Evolutionary conservation across 2,113 vertebrate genomes (phyloP).

Genomic region (Cololabis saira): DNA sequence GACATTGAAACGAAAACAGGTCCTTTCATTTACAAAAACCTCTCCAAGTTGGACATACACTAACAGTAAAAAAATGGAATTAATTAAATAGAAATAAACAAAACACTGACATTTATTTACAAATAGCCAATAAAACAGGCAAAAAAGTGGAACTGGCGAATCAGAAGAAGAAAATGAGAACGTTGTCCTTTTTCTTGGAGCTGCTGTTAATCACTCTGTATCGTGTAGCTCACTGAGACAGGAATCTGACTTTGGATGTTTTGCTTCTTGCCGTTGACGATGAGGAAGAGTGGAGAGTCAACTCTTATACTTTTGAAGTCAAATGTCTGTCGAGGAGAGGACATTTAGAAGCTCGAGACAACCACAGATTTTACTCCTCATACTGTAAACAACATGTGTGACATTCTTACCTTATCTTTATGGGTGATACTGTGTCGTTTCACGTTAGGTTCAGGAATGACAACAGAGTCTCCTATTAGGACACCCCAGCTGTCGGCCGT

Average conservation of each 20-base stretch:
- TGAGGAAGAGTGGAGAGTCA: constrained; percentile 86
- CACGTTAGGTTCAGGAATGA: constrained; percentile 88
- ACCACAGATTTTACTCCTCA: neutral
- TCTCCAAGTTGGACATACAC: neutral
- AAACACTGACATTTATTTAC: constrained; percentile 45
- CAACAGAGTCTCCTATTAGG: constrained; percentile 90
- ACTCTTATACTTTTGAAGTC: constrained; percentile 89
- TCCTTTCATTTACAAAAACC: constrained; percentile 31
- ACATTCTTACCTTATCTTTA: constrained; percentile 83
- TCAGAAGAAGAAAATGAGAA: neutral
- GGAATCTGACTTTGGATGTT: constrained; percentile 85
- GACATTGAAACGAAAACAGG: neutral
- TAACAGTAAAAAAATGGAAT: constrained; percentile 33
- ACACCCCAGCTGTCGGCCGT: constrained; percentile 91
- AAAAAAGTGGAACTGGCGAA: constrained; percentile 29
- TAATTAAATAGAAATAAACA: constrained; percentile 73
- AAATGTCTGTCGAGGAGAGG: constrained; percentile 63
- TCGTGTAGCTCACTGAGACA: constrained; percentile 84
- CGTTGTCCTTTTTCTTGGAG: neutral
- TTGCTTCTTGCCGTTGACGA: constrained; percentile 92
- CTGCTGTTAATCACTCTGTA: constrained; percentile 83
- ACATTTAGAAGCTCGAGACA: neutral
- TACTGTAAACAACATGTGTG: neutral
- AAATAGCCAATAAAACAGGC: constrained; percentile 50
- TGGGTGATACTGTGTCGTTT: constrained; percentile 86